Conservation (phyloP, 1,140 invertebrate genomes). For the Cecropterus lyciades region DNA sequence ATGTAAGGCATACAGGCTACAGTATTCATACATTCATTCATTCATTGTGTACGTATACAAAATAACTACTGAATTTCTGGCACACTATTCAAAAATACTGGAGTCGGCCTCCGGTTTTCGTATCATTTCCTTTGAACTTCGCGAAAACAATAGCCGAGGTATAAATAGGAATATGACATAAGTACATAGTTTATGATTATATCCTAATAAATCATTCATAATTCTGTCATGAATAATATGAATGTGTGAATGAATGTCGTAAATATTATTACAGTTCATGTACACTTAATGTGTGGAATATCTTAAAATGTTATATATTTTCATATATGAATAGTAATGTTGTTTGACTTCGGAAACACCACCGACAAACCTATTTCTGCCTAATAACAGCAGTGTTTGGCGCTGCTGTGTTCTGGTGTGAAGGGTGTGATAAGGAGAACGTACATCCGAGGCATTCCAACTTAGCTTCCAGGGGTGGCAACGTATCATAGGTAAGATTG, state of each 20-base stretch:
- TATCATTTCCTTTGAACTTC: slow-evolving; percentile 27
- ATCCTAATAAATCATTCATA: slow-evolving; percentile 28
- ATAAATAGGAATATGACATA: slow-evolving; percentile 16
- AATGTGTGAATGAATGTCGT: slow-evolving; percentile 17
- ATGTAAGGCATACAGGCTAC: too few relatives aligned
- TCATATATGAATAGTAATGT: too few relatives aligned
- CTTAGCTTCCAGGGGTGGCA: too few relatives aligned
- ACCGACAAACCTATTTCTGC: too few relatives aligned
- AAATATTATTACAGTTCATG: slow-evolving; percentile 9
- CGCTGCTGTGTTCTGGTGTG: too few relatives aligned
- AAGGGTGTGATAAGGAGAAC: too few relatives aligned
- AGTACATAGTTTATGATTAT: slow-evolving; percentile 19
- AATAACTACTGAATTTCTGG: slow-evolving; percentile 17
- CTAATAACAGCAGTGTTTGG: too few relatives aligned
- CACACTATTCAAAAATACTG: slow-evolving; percentile 16
- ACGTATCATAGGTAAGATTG: too few relatives aligned
- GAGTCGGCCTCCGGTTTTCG: slow-evolving; percentile 4
- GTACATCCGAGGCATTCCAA: too few relatives aligned
- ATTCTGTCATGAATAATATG: slow-evolving; percentile 25
- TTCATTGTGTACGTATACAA: slow-evolving; percentile 9
- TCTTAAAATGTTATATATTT: too few relatives aligned
- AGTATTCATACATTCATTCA: slow-evolving; percentile 9
- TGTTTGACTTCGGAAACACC: too few relatives aligned
- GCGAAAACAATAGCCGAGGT: slow-evolving; percentile 12
- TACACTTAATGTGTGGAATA: not conserved